Evolutionary conservation across 2,888 invertebrate species (phyloP), one percentile per base, ranked within the genome.

Genomic region (Cylloceria caligata): DNA sequence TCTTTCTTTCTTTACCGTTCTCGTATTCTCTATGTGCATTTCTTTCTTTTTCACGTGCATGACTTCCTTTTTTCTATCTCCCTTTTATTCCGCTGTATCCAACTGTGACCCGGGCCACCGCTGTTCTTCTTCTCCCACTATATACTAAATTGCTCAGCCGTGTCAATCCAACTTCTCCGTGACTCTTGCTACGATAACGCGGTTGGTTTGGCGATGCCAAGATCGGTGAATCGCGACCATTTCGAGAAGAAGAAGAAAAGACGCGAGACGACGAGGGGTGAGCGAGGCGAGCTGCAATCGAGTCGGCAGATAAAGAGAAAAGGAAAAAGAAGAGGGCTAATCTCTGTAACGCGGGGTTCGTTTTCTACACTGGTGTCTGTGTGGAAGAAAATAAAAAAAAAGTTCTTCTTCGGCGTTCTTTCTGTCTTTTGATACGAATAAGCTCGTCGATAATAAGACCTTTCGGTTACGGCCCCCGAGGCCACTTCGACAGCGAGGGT

Each of bases 131-230:
- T 74, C 68, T 49, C 77, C 72, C 64, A 81, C 60, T 67, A 60
- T 62, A 60, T 36, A 60, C 67, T 34, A 45, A 72, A 60, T 67
- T 79, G 78, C 67, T 83, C 68, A 67, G 72, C 68, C 65, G 77
- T 87, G 86, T 89, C 90, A 87, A 90, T 90, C 86, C 87, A 85
- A 86, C 86, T 88, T 86, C 77, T 85, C 83, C 84, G 80, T 83
- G 86, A 86, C 84, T 86, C 85, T 83, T 82, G 84, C 84, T 3
- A 36, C 83, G 89, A 88, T 89, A 89, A 88, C 87, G 85, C 86
- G 84, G 85, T 85, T 86, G 87, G 87, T 84, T 84, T 85, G 84
- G 74, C 81, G 75, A 69, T 73, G 76, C 64, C 27, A 34, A 49
- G 65, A 79, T 67, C 72, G 65, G 57, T 34, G 34, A 57, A 39